A percentile compares a stretch with the other conserved stretches of the same genome.
These are phyloP conservation scores for Oithona nana DNA, from an alignment of 2,888 invertebrate genomes.

Conservation along the genomic window DNA sequence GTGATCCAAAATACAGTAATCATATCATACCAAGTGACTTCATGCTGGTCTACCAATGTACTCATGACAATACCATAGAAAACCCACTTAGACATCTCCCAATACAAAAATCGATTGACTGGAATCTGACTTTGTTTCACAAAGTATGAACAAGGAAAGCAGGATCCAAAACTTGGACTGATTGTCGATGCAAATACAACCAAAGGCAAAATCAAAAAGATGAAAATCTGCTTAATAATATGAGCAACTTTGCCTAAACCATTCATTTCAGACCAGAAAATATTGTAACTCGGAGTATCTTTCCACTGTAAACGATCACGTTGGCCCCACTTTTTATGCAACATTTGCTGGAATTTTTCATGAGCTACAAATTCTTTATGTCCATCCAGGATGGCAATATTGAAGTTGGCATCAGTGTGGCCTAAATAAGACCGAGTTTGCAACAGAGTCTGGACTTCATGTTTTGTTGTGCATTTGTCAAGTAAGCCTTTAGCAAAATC, in stretches of 20 bases:
- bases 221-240: conserved; percentile 5
- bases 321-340: conserved; percentile 17
- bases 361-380: conserved; percentile 16
- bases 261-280: conserved; percentile 15
- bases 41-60: neutral
- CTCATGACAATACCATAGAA: conserved; percentile 4
- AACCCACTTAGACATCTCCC: conserved; percentile 6
- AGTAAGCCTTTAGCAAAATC: conserved; percentile 8
- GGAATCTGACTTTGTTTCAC: conserved; percentile 9
- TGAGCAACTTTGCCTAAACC: conserved; percentile 4
- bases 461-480: conserved; percentile 14
- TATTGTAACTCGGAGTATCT: conserved; percentile 10
- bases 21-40: conserved; percentile 11
- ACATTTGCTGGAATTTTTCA: conserved; percentile 17
- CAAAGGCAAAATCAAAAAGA: conserved; percentile 7
- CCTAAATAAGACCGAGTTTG: conserved; percentile 13
- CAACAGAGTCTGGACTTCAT: conserved; percentile 14
- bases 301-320: conserved; percentile 10
- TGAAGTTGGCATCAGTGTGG: conserved; percentile 16
- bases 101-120: conserved; percentile 12
- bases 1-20: conserved; percentile 2
- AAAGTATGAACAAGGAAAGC: neutral
- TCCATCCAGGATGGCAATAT: conserved; percentile 16
- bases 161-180: neutral
- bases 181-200: neutral